Evolutionary conservation across 1,140 invertebrate species (phyloP).

Genomic region (Epicauta chinensis): DNA sequence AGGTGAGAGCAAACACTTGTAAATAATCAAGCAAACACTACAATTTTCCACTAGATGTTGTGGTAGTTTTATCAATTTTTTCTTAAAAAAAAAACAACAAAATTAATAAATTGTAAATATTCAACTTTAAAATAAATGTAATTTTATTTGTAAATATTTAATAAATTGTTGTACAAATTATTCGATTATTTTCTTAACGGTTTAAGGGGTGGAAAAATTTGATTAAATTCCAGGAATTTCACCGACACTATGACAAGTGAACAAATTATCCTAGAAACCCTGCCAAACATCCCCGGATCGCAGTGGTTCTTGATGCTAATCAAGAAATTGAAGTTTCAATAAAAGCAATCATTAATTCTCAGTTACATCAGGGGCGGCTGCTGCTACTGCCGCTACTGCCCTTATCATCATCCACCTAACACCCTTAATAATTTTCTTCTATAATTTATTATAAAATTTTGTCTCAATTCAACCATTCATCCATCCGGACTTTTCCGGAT

Average conservation of each 20-base stretch:
- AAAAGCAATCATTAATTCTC: slow-evolving; percentile 48
- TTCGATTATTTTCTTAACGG: neutral
- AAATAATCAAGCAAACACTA: neutral
- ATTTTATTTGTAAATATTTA: slow-evolving; percentile 24
- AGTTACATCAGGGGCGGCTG: slow-evolving; percentile 37
- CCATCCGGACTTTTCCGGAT: slow-evolving; percentile 13
- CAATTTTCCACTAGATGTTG: no score
- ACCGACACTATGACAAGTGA: no score
- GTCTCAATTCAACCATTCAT: neutral
- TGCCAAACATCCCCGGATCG: no score
- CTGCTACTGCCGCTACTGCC: no score
- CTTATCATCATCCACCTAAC: no score
- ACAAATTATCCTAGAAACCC: no score
- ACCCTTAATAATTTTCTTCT: no score
- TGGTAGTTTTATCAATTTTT: no score
- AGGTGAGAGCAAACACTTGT: neutral
- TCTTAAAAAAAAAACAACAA: no score
- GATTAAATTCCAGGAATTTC: no score
- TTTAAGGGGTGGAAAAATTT: neutral
- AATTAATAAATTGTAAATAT: no score
- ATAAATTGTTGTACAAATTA: slow-evolving; percentile 22
- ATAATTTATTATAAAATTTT: no score
- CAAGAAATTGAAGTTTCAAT: slow-evolving; percentile 50
- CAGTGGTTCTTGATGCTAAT: slow-evolving; percentile 33
- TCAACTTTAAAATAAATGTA: neutral